phyloP scores from a whole-genome alignment of 1,140 invertebrate species.

The Papilio polyxenes region DNA sequence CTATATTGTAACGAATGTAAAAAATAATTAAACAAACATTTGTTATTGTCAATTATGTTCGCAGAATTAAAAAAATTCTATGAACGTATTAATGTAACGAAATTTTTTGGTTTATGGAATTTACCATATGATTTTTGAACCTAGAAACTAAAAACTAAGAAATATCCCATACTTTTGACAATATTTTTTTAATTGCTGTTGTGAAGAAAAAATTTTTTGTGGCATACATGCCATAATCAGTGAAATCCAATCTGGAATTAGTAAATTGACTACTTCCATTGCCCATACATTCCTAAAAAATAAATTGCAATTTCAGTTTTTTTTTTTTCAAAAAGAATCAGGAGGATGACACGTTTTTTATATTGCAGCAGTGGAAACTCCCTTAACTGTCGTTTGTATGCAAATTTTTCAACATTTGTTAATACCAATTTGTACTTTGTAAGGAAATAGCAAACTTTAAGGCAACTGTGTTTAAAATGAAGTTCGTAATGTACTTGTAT shows the following conservation, averaged over 20 bases:
- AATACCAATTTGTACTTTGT: neutral
- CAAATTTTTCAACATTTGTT: neutral
- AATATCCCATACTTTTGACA: constrained; percentile 2
- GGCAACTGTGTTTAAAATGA: neutral
- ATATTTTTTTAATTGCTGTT: neutral
- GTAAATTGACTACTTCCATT: no score
- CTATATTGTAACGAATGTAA: neutral
- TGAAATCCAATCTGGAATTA: no score
- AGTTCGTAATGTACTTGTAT: neutral
- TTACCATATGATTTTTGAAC: neutral
- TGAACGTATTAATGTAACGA: neutral
- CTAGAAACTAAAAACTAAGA: neutral
- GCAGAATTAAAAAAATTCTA: neutral
- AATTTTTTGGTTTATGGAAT: neutral
- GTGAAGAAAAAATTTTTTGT: no score
- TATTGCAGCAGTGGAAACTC: no score
- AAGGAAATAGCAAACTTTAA: neutral
- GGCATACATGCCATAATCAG: no score
- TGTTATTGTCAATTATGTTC: constrained; percentile 21
- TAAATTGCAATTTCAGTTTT: no score
- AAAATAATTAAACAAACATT: neutral
- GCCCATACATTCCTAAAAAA: no score
- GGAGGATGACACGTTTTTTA: no score
- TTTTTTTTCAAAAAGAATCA: no score
- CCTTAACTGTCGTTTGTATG: neutral